Base-by-base conservation (phyloP, 2,113 vertebrate species). In the Poeciliopsis prolifica region DNA sequence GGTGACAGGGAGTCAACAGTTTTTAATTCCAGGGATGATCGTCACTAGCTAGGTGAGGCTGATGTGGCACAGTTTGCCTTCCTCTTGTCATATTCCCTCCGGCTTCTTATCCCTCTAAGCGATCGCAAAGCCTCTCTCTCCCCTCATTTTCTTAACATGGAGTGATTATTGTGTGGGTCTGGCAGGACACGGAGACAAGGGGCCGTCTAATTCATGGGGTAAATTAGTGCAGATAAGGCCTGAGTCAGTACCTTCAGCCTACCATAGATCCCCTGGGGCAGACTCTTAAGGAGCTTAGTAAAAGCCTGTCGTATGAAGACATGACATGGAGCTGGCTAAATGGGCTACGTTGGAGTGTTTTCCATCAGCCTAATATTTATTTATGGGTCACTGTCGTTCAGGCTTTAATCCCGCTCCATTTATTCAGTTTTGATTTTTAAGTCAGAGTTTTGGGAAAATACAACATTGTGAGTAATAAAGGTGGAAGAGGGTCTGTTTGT, bases 201-300 rank as follows among this genome's bases (percentile, higher is more conserved):
- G 80, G 72, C 80, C 71, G 51, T 91, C 91, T 89, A 87, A 92
- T 92, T 92, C 89, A 84, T 86, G 85, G 91, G 87, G 84, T 93
- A 94, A 94, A 94, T 95, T 92, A 94, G 91, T 88, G 58, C 65
- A 90, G 94, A 94, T 94, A 94, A 94, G 91, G 90, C 84, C 88
- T 86, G 78, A 93, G 92, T 91, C 88, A 86, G 89, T 87, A 90
- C 92, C 92, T 92, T 83, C 79, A 90, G 89, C 92, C 92, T 88
- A 83, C 91, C 91, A 92, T 80, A 81, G 91, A 93, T 93, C 93
- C 93, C 91, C 84, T 24, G 85, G 92, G 94, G 90, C 89, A 88
- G 87, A 83, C 91, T 94, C 91, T 94, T 95, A 95, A 94, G 91
- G 82, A 94, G 93, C 94, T 95, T 94, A 95, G 92, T 91, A 88